A percentile compares a stretch with the other conserved stretches of the same genome.
Evolutionary conservation across 2,888 invertebrate genomes (phyloP).

Genomic region (Synanthedon myopaeformis): DNA sequence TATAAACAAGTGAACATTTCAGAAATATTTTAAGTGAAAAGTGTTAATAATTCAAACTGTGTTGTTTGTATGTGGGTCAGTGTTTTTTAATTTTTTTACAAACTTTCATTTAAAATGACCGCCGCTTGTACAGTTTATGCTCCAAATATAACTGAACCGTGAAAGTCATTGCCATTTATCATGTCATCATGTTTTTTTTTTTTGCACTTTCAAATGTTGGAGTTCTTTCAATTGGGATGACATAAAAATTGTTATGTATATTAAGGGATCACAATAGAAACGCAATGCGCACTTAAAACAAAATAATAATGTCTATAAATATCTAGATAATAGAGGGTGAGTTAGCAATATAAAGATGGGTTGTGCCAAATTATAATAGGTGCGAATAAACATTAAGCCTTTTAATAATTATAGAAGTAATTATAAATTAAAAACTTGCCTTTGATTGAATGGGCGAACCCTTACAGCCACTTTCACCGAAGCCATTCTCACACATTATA

Average conservation of each 20-base stretch:
- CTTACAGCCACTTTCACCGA: conserved; percentile 93
- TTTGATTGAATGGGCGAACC: conserved; percentile 90
- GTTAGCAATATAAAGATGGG: conserved; percentile 8
- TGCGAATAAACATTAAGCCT: conserved; percentile 10
- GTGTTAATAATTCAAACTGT: background rate
- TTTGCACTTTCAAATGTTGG: conserved; percentile 48
- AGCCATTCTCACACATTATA: conserved; percentile 79
- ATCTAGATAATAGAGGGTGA: conserved; percentile 22
- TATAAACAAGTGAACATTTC: background rate
- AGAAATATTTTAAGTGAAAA: background rate
- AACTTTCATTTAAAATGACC: conserved; percentile 57
- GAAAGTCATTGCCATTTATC: conserved; percentile 63
- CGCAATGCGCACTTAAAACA: conserved; percentile 13
- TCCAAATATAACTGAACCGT: conserved; percentile 67
- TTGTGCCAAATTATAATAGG: too few species aligned
- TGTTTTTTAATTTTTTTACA: conserved; percentile 38
- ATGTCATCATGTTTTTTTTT: conserved; percentile 64
- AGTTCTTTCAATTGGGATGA: conserved; percentile 8
- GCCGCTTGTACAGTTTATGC: conserved; percentile 56
- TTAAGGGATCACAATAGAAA: conserved; percentile 6
- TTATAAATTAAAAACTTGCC: conserved; percentile 64
- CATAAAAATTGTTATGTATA: conserved; percentile 3
- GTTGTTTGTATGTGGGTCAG: background rate
- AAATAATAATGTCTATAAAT: conserved; percentile 12
- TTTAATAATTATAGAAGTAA: conserved; percentile 11